Base-by-base conservation (phyloP, 2,888 invertebrate genomes). In the Gerosis bhagava region DNA sequence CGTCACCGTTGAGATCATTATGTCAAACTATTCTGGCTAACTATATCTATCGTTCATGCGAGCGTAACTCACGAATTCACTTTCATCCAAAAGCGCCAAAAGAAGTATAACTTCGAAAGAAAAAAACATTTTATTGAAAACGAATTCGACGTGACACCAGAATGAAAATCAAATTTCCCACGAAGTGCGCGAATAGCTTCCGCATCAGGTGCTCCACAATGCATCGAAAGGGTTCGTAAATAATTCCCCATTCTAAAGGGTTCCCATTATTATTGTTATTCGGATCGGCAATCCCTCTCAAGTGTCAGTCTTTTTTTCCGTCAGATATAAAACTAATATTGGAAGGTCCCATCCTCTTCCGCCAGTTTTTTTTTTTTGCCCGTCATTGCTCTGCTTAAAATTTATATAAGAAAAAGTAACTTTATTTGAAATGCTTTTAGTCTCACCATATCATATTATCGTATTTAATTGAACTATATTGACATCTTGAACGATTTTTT, bases 301-400 rank as follows among this genome's bases (percentile, higher is more conserved):
- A 81, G 76, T 78, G 77, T 79, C 78, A 77, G 70, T 19, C 49
- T 53, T 77, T 88, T 88, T 88, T 86, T 87, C 75, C 74, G 60
- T 58, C 74, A 74, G 70, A 79, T 83, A 87, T 87, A 84, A 87
- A 87, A 88, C 88, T 87, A 88, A 88, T 87, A 88, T 88, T 87
- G 83, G 81, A 81, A 75, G 75, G 83, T 77, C 84, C 84, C 88
- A 86, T 87, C 88, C 88, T 82, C 81, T 88, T 88, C 88, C 88
- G 88, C 68, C 69, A 67, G 68, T 65, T 79, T 83, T 83, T 83
- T 83, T 65, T 79, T 83, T 83, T 83, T 83, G 74, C 71, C 57
- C 65, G 60, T 63, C 72, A 76, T 67, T 77, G 75, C 80, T 73
- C 67, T 73, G 67, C 68, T 66, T 74, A 77, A 69, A 67, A 60